Percentiles rank a stretch among this genome's conserved stretches.
Conservation (phyloP, 2,113 vertebrate genomes). For the Lampris incognitus region DNA sequence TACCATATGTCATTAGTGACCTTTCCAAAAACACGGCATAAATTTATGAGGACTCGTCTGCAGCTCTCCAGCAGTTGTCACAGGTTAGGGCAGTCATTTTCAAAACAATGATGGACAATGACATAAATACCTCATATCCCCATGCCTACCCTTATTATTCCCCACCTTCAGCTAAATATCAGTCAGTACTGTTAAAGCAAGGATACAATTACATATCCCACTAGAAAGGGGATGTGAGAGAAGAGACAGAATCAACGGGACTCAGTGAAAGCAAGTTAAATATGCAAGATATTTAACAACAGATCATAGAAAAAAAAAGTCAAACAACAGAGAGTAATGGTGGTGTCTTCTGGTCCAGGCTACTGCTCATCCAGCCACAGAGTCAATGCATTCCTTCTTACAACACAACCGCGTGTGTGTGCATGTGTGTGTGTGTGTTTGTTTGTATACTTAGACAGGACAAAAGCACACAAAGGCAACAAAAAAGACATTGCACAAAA, state of each 20-base stretch:
- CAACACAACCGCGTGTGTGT: conserved; percentile 61
- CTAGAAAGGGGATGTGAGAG: conserved; percentile 70
- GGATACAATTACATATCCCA: conserved; percentile 66
- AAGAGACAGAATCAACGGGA: conserved; percentile 78
- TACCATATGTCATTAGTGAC: conserved; percentile 61
- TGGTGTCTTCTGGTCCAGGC: conserved; percentile 76
- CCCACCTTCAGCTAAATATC: conserved; percentile 71
- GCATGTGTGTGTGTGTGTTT: conserved; percentile 37
- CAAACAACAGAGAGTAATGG: conserved; percentile 65
- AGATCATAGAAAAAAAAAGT: conserved; percentile 57
- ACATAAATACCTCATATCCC: conserved; percentile 67
- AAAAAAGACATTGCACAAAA: conserved; percentile 71
- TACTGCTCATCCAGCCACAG: conserved; percentile 79
- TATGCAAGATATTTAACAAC: conserved; percentile 86
- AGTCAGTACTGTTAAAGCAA: conserved; percentile 69
- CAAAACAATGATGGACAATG: conserved; percentile 75
- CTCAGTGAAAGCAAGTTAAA: conserved; percentile 85
- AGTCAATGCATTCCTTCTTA: conserved; percentile 78
- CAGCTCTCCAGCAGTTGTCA: conserved; percentile 82
- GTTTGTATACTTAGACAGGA: conserved; percentile 52
- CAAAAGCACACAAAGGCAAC: conserved; percentile 70
- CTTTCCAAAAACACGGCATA: conserved; percentile 65
- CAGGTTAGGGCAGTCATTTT: conserved; percentile 79
- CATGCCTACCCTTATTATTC: conserved; percentile 50
- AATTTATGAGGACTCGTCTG: conserved; percentile 72